A percentile compares a stretch with the other conserved stretches of the same genome.
Conservation (phyloP, 2,888 invertebrate species). For the Drosophila monieri region DNA sequence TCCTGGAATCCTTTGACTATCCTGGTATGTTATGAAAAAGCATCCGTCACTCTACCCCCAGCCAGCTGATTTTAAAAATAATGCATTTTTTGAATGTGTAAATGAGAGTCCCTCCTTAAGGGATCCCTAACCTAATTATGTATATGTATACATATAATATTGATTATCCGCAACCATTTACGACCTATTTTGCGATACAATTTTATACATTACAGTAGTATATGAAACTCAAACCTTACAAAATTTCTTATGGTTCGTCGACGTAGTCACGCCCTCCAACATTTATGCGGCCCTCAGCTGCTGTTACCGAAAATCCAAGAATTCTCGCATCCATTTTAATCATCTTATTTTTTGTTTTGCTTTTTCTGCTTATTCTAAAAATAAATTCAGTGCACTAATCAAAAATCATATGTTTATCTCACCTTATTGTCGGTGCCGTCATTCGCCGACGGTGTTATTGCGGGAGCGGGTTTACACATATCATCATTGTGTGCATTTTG, state of each 20-base stretch:
- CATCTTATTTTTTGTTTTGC: slow-evolving; percentile 96
- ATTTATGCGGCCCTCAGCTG: slow-evolving; percentile 96
- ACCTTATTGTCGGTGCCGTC: slow-evolving; percentile 94
- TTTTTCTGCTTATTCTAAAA: slow-evolving; percentile 92
- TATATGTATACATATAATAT: neutral
- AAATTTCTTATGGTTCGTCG: slow-evolving; percentile 79
- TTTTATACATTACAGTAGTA: slow-evolving; percentile 32
- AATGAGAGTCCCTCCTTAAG: too few species aligned
- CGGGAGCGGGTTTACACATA: slow-evolving; percentile 95
- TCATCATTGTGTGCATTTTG: slow-evolving; percentile 92
- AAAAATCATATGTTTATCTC: slow-evolving; percentile 36
- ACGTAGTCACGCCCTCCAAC: slow-evolving; percentile 90
- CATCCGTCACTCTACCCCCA: too few species aligned
- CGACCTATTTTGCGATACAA: slow-evolving; percentile 43
- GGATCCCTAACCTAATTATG: too few species aligned
- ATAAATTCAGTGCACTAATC: neutral
- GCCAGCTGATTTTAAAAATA: too few species aligned
- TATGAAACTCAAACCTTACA: slow-evolving; percentile 23
- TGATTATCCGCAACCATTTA: slow-evolving; percentile 5
- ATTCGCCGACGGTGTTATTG: slow-evolving; percentile 90
- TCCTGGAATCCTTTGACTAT: too few species aligned
- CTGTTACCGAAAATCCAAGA: slow-evolving; percentile 97
- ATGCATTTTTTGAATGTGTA: too few species aligned
- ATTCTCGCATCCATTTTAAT: slow-evolving; percentile 95
- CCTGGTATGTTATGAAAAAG: too few species aligned